These are phyloP conservation scores for Entelurus aequoreus DNA, from an alignment of 2,113 vertebrate species.

Conservation along the genomic window DNA sequence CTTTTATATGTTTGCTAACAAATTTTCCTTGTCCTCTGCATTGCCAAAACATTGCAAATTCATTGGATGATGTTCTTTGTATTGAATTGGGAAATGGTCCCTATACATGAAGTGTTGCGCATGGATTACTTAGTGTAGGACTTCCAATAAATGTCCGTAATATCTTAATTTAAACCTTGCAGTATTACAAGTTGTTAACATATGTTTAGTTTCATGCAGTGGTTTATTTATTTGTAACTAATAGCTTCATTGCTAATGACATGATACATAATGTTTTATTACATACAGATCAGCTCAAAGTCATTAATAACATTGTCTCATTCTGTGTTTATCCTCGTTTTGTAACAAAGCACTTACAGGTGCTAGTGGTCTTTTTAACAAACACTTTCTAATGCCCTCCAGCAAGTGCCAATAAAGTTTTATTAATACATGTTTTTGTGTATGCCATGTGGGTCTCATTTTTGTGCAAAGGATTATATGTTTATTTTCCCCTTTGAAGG, in stretches of 20 bases:
- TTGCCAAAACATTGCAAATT: slow-evolving; percentile 3
- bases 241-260: not conserved
- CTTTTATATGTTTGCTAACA: not conserved
- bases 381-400: not conserved
- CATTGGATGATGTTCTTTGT: not conserved
- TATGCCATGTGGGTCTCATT: not conserved
- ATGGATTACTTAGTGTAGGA: slow-evolving; percentile 8
- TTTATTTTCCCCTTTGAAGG: not conserved
- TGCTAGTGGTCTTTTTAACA: not conserved
- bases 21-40: not conserved
- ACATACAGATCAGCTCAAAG: not conserved
- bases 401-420: slow-evolving; percentile 3
- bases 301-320: not conserved
- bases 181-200: slow-evolving; percentile 4
- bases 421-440: not conserved
- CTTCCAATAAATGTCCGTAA: too few species aligned
- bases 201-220: not conserved
- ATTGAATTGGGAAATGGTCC: not conserved
- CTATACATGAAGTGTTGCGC: slow-evolving; percentile 5
- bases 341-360: not conserved
- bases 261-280: not conserved
- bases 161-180: slow-evolving; percentile 16
- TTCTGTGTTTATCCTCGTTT: not conserved
- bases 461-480: not conserved
- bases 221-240: slow-evolving; percentile 8